These are phyloP conservation scores for Dinothrombium tinctorium DNA, from an alignment of 1,140 invertebrate species.

Conservation along the genomic window DNA sequence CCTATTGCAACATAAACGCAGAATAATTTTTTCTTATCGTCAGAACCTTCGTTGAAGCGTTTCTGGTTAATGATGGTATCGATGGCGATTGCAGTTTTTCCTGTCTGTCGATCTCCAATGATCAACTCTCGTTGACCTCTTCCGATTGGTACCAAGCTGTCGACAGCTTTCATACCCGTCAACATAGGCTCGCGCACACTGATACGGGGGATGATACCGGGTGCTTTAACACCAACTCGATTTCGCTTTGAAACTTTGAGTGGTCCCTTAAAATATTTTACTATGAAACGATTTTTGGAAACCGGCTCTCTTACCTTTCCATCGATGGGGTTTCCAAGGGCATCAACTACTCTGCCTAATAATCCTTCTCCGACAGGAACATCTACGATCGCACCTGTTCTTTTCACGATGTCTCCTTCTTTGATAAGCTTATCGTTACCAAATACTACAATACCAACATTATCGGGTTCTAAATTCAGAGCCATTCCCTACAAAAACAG, in stretches of 20 bases:
- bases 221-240: constrained; percentile 96
- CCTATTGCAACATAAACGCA: constrained; percentile 99
- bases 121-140: constrained; percentile 99
- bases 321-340: constrained; percentile 89
- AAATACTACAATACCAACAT: constrained; percentile 99
- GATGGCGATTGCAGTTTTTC: constrained; percentile 96
- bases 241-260: constrained; percentile 28
- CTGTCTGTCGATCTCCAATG: constrained; percentile 99
- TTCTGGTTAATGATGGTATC: constrained; percentile 99
- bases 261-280: constrained; percentile 11
- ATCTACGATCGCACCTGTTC: constrained; percentile 98
- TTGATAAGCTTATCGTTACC: constrained; percentile 99
- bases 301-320: constrained; percentile 43
- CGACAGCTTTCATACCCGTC: constrained; percentile 97
- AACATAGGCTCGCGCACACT: constrained; percentile 99
- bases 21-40: constrained; percentile 98
- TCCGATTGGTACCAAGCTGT: constrained; percentile 94
- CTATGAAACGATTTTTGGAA: not conserved
- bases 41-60: constrained; percentile 79
- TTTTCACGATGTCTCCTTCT: constrained; percentile 97
- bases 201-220: constrained; percentile 96
- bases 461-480: constrained; percentile 98
- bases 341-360: constrained; percentile 94
- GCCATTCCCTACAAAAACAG: constrained; percentile 99
- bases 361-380: constrained; percentile 89